Conservation (phyloP, 1,140 invertebrate species). For the Calephelis virginiensis region DNA sequence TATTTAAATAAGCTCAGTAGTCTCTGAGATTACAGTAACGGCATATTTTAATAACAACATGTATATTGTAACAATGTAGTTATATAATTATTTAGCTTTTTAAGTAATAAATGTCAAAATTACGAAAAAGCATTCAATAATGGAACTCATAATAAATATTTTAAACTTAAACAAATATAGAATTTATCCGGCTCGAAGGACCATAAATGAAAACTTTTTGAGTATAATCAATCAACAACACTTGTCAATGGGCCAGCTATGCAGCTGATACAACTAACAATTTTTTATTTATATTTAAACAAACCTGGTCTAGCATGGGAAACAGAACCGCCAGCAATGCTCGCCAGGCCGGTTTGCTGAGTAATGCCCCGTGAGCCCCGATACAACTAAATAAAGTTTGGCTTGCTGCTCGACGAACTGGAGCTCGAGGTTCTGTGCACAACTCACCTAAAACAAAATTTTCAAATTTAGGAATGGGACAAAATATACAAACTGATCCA, state of each 20-base stretch:
- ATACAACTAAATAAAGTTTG: constrained; percentile 99
- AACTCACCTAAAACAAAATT: constrained; percentile 83
- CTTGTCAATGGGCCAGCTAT: not conserved
- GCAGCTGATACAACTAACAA: not conserved
- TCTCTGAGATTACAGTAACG: too few relatives aligned
- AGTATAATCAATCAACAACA: not conserved
- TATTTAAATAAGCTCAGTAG: too few relatives aligned
- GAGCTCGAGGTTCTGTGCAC: constrained; percentile 96
- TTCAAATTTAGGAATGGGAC: not conserved
- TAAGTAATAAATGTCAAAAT: too few relatives aligned
- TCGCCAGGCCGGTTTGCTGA: constrained; percentile 94
- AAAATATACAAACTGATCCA: not conserved
- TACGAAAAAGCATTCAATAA: not conserved
- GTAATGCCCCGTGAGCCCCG: constrained; percentile 93
- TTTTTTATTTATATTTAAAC: constrained; percentile 36
- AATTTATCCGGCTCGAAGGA: too few relatives aligned
- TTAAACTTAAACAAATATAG: too few relatives aligned
- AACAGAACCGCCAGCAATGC: constrained; percentile 95
- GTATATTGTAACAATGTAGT: too few relatives aligned
- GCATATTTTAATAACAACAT: too few relatives aligned
- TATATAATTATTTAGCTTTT: too few relatives aligned
- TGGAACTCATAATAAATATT: too few relatives aligned
- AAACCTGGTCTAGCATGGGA: constrained; percentile 95
- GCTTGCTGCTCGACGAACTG: constrained; percentile 98
- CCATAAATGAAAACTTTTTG: too few relatives aligned